Evolutionary conservation across 2,797 vertebrate genomes (phyloP), one percentile per base, ranked within the genome.

Genomic region (Melanotaenia pygmaea): DNA sequence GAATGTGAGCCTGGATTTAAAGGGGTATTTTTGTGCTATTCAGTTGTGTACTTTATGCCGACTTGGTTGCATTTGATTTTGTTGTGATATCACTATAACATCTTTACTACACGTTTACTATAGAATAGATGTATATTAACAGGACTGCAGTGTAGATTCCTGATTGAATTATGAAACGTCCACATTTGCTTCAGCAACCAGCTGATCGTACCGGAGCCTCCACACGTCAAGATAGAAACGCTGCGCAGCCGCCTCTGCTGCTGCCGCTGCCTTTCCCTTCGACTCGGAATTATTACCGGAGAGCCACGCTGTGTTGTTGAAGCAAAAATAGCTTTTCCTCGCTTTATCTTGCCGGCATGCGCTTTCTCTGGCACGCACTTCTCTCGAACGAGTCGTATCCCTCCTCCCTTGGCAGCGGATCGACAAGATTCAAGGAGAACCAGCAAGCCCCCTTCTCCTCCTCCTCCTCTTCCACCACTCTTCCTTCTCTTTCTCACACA

Each of bases 271-370:
- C 60, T 32, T 74, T 70, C 56, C 62, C 74, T 58, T 59, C 12
- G 37, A 45, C 5, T 79, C 84, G 70, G 80, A 70, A 53, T 79
- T 72, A 68, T 71, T 73, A 70, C 56, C 76, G 61, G 64, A 71
- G 76, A 84, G 79, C 56, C 83, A 32, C 14, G 85, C 85, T 83
- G 85, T 69, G 87, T 64, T 70, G 77, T 24, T 78, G 79, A 79
- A 67, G 80, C 79, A 83, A 87, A 92, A 92, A 93, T 79, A 90
- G 87, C 81, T 67, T 90, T 82, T 90, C 79, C 83, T 86, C 78
- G 53, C 76, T 72, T 34, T 68, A 77, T 86, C 71, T 82, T 64
- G 70, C 77, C 83, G 84, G 85, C 80, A 62, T 77, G 76, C 79
- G 70, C 79, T 73, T 76, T 83, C 83, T 80, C 81, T 82, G 79